Evolutionary conservation across 2,888 invertebrate genomes (phyloP), one percentile per base, ranked within the genome.

Genomic region (Drosophila demipolita): DNA sequence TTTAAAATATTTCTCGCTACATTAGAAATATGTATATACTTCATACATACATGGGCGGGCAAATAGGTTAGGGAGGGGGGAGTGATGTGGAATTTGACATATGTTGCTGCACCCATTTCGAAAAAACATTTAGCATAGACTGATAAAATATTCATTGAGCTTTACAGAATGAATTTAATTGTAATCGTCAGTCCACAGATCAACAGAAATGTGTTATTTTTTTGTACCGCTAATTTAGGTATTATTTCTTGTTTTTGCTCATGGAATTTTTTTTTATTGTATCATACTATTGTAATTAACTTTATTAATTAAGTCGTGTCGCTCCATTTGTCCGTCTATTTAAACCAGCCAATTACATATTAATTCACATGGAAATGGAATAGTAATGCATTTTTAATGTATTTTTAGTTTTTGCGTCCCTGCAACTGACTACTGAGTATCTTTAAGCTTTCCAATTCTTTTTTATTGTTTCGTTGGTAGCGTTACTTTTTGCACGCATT

Each of bases 401-500:
- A 17, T 23, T 3, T 17, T 1, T 2, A 11, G 17, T 8, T 45
- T 45, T 8, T 45, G 15, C 0, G 45, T 4, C 9, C 38, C 17
- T 5, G 26, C 26, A 49, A 49, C 17, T 23, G 11, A 23, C 6
- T 59, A 32, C 15, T 49, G 58, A 55, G 50, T 80, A 67, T 65
- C 59, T 32, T 9, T 2, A 36, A 4, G 42, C 23, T 59, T 6
- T n/a, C 8, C 38, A 59, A 17, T 38, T 32, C 12, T 9, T n/a
- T 45, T 11, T 50, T 38, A 29, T 12, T 67, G 29, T 40, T 68
- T 71, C 52, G 23, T 62, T 38, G 38, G 60, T 50, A 70, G 73
- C 73, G 73, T 85, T 75, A 69, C 79, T 79, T 85, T 79, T 77
- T 85, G 67, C 75, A 82, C 80, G 76, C 85, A 77, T 74, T 85